Conservation (phyloP, 2,113 vertebrate genomes). For the Pseudorectes ferrugineus region DNA sequence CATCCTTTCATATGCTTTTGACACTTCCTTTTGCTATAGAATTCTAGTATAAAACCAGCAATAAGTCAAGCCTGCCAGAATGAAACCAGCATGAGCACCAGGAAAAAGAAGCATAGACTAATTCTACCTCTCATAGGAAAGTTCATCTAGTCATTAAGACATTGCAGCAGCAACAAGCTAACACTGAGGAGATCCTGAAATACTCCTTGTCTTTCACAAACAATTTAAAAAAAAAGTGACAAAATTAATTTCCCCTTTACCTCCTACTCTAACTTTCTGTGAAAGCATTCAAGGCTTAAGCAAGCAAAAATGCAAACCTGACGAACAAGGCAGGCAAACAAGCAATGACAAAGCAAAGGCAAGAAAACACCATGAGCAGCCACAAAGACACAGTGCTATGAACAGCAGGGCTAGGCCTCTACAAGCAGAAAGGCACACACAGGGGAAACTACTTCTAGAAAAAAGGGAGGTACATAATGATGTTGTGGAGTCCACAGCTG, state of each 20-base stretch:
- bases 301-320: background rate
- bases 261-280: background rate
- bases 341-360: background rate
- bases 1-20: background rate
- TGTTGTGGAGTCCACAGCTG: background rate
- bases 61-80: slow-evolving; percentile 66
- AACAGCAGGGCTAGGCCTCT: background rate
- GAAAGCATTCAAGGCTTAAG: background rate
- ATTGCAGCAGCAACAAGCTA: background rate
- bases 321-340: background rate
- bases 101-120: background rate
- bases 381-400: background rate
- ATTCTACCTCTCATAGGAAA: background rate
- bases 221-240: background rate
- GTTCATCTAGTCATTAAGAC: background rate
- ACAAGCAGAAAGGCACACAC: background rate
- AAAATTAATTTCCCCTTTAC: background rate
- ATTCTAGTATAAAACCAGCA: slow-evolving; percentile 17
- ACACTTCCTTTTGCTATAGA: background rate
- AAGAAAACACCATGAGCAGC: background rate
- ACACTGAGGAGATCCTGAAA: background rate
- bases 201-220: background rate
- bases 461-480: background rate
- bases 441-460: background rate
- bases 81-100: slow-evolving; percentile 10